These are phyloP conservation scores for Petromus typicus DNA, from an alignment of 2,113 vertebrate genomes.

Conservation along the genomic window DNA sequence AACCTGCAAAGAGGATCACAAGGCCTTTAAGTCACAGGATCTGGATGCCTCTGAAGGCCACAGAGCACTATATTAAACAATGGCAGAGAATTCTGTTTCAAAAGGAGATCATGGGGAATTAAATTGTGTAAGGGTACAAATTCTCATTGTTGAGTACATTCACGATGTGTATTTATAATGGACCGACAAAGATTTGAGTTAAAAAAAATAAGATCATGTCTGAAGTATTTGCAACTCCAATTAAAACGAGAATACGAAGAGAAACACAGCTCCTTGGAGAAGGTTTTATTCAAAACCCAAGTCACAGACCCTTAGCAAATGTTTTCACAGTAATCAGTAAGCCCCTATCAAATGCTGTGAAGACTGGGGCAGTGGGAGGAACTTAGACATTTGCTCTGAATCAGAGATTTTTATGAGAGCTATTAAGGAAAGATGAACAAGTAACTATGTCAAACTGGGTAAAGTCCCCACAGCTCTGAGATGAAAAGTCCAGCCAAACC, in stretches of 20 bases:
- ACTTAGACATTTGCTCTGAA: conserved; percentile 65
- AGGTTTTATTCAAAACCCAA: conserved; percentile 57
- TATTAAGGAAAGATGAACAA: conserved; percentile 47
- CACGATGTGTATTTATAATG: too few relatives aligned
- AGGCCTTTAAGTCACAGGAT: neutral
- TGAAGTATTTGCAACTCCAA: conserved; percentile 55
- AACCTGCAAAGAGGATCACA: conserved; percentile 26
- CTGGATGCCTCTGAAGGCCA: conserved; percentile 5
- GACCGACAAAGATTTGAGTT: too few relatives aligned
- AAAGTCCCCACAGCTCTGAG: neutral
- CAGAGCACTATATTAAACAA: conserved; percentile 8
- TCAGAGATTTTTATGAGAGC: conserved; percentile 60
- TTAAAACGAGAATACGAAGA: conserved; percentile 73
- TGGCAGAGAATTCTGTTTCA: conserved; percentile 60
- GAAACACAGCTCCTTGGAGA: conserved; percentile 63
- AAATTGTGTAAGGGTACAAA: too few relatives aligned
- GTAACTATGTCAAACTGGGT: neutral
- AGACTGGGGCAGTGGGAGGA: conserved; percentile 3
- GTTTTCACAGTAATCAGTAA: neutral
- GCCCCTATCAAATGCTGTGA: conserved; percentile 34
- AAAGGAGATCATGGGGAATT: too few relatives aligned
- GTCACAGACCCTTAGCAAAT: neutral
- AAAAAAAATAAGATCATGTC: conserved; percentile 43
- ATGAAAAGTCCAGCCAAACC: neutral
- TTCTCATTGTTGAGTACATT: too few relatives aligned